Evolutionary conservation across 2,888 invertebrate species (phyloP).

Genomic region (Dynastes grantii): DNA sequence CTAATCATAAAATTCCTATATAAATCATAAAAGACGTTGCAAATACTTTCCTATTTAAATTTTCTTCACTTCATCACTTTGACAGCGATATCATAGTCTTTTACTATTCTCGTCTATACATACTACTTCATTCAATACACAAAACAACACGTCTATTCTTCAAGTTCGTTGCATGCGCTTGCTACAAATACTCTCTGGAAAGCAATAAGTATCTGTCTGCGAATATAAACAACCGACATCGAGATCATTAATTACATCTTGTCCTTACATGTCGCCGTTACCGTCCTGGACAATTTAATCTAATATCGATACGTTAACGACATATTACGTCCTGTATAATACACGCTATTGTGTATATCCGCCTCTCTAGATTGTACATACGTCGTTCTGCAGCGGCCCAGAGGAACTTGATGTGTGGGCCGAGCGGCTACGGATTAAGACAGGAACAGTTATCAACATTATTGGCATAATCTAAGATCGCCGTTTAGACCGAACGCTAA

Average conservation of each 20-base stretch:
- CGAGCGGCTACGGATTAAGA: slow-evolving; percentile 25
- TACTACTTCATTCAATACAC: too few species aligned
- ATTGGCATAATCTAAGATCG: slow-evolving; percentile 33
- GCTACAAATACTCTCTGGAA: background rate
- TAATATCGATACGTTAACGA: slow-evolving; percentile 43
- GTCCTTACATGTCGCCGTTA: slow-evolving; percentile 30
- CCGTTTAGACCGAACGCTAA: slow-evolving; percentile 21
- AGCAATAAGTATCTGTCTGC: slow-evolving; percentile 18
- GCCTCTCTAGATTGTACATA: background rate
- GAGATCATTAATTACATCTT: slow-evolving; percentile 42
- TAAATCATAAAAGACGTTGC: too few species aligned
- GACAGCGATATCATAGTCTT: too few species aligned
- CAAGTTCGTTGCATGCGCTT: background rate
- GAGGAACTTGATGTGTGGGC: slow-evolving; percentile 45
- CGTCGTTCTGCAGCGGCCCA: slow-evolving; percentile 25
- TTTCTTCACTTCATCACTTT: too few species aligned
- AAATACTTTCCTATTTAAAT: too few species aligned
- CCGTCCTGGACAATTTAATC: slow-evolving; percentile 42
- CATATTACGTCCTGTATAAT: slow-evolving; percentile 28
- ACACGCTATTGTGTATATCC: slow-evolving; percentile 26
- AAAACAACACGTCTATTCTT: too few species aligned
- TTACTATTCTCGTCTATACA: too few species aligned
- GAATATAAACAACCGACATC: slow-evolving; percentile 17
- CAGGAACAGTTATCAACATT: slow-evolving; percentile 15
- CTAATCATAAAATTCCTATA: too few species aligned